A percentile compares a stretch with the other conserved stretches of the same genome.
These are phyloP conservation scores for Centropus bengalensis DNA, from an alignment of 2,113 vertebrate species.

Conservation along the genomic window DNA sequence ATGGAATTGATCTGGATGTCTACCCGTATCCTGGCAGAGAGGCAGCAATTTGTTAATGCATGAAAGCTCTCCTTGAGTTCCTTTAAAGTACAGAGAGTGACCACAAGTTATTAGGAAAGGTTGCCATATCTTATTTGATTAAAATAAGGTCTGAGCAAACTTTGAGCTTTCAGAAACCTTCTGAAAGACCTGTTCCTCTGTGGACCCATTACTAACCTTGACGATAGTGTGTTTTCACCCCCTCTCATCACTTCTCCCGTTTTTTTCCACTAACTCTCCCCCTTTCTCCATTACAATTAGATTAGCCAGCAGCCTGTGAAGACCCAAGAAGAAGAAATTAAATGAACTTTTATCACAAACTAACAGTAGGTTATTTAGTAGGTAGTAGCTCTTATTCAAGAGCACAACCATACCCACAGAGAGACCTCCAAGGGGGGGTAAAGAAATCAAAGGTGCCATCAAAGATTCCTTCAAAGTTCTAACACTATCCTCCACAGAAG, in stretches of 20 bases:
- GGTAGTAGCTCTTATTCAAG: too few species aligned
- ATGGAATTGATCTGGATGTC: neutral
- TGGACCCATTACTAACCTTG: neutral
- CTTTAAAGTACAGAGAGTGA: neutral
- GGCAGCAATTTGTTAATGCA: neutral
- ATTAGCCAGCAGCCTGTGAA: conserved; percentile 36
- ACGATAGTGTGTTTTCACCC: neutral
- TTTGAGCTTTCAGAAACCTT: conserved; percentile 4
- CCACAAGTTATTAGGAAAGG: neutral
- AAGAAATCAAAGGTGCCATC: conserved; percentile 19
- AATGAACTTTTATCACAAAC: conserved; percentile 35
- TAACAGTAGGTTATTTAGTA: neutral
- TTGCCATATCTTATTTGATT: neutral
- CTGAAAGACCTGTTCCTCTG: neutral
- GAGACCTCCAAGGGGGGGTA: neutral
- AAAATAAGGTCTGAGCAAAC: neutral
- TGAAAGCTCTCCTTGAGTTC: neutral
- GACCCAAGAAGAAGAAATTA: conserved; percentile 43
- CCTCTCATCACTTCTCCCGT: neutral
- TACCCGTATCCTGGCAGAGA: neutral
- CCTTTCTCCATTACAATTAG: conserved; percentile 41
- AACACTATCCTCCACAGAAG: neutral
- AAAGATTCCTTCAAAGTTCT: neutral
- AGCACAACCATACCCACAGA: neutral
- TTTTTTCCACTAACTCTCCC: neutral